Base-by-base conservation (phyloP, 1,140 invertebrate species). In the Tribolium castaneum region DNA sequence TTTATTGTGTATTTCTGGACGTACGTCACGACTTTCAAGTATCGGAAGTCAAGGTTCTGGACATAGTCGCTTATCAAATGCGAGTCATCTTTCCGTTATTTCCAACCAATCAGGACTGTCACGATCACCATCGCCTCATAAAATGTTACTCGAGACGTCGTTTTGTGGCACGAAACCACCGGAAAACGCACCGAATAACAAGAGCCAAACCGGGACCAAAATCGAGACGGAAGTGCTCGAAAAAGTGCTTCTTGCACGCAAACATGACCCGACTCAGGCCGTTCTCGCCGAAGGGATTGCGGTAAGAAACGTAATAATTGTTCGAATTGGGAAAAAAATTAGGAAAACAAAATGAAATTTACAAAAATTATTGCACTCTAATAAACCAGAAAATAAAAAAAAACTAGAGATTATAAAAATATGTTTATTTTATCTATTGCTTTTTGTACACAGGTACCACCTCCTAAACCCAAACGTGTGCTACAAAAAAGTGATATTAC, bases 91-190 rank as follows among this genome's bases (percentile, higher is more conserved):
- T 77, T 91, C 91, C 0, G 89, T 90, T 12, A 90, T 94, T 1
- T 94, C 93, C 0, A 93, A 92, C 0, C 90, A 92, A 2, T 93
- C 92, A 0, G 92, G 92, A 0, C 88, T 89, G 5, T 92, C 89
- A 6, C 90, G 94, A 71, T 96, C 94, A 6, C 94, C 95, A 0
- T 96, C 95, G 25, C 95, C 95, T 3, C 95, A 96, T 87, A 94
- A 94, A 86, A 96, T 95, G 90, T 87, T 96, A 14, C 88, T 96
- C 14, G 95, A 96, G 87, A 97, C 95, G 0, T 96, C 95, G 0
- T 97, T 97, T 85, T 96, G 95, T 83, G 95, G 95, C 0, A 93
- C 92, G 59, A 95, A 94, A 82, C 92, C 93, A 0, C 87, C 91
- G n/a, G 89, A 91, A 78, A 35, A 66, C 1, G 75, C 19, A 9